Base-by-base conservation (phyloP, 2,888 invertebrate genomes). In the Lasioglossum malachurum region DNA sequence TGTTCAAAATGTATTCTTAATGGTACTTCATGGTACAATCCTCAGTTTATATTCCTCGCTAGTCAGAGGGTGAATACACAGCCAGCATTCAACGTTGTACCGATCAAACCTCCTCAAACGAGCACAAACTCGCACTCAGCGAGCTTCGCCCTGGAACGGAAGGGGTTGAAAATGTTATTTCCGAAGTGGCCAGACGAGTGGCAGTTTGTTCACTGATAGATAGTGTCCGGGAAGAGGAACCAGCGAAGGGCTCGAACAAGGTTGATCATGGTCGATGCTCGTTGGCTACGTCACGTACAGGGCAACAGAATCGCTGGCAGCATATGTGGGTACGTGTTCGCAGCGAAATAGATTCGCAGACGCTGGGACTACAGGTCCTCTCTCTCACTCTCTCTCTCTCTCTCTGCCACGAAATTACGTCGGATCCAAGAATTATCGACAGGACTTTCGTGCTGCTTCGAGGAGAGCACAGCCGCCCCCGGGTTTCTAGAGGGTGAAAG, bases 371-470 rank as follows among this genome's bases (percentile, higher is more conserved):
- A 31, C 2, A 19, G 31, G n/a, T 57, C 57, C 12, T 57, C 14
- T 27, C 5, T 60, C 57, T 57, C 10, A n/a, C 53, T n/a, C n/a
- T 64, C 35, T 16, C 23, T 64, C 67, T 16, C 67, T 60, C 35
- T 35, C 35, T n/a, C n/a, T n/a, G 82, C 81, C 75, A 49, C 67
- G 79, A 80, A 86, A 86, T 84, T 60, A 31, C 57, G 38, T 84
- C 46, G 53, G n/a, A 73, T 53, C 38, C 27, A 16, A 10, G 53
- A 82, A 57, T 57, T 82, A 49, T 81, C 64, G 64, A 71, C 71
- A 41, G 23, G 38, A 38, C 23, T 38, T 69, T 23, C 35, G 23
- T 38, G 38, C 41, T 14, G 38, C n/a, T n/a, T 41, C n/a, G 41
- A n/a, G 35, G n/a, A 8, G 67, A 35, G 35, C 23, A 16, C 1